Evolutionary conservation across 1,140 invertebrate genomes (phyloP).

Genomic region (Phortica variegata): DNA sequence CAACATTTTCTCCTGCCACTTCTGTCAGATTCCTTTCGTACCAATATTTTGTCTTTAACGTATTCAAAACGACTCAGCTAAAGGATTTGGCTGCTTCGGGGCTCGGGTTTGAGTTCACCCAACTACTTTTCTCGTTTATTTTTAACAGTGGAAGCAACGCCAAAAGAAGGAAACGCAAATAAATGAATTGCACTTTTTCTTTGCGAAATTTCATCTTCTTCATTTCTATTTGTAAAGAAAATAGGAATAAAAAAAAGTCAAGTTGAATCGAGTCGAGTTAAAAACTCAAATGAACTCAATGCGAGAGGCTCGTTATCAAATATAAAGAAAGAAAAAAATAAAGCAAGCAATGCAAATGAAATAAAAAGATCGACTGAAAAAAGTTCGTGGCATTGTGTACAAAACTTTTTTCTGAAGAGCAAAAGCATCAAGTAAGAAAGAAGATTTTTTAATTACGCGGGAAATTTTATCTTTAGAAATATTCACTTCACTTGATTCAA

Average conservation of each 20-base stretch:
- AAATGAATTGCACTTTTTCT: constrained; percentile 55
- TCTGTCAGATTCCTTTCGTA: constrained; percentile 32
- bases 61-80: constrained; percentile 19
- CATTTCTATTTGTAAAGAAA: not conserved
- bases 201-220: constrained; percentile 40
- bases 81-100: too few species aligned
- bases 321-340: too few species aligned
- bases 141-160: not conserved
- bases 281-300: too few species aligned
- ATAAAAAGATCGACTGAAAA: too few species aligned
- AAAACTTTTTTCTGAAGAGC: too few species aligned
- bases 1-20: constrained; percentile 6
- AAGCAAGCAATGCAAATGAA: not conserved
- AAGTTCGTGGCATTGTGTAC: too few species aligned
- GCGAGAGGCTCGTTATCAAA: too few species aligned
- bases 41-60: constrained; percentile 23
- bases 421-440: too few species aligned
- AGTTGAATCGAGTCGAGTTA: not conserved
- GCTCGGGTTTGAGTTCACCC: constrained; percentile 13
- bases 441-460: too few species aligned
- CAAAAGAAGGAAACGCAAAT: constrained; percentile 48
- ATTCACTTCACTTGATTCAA: too few species aligned
- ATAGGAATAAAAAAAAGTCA: not conserved
- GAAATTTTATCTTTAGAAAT: too few species aligned
- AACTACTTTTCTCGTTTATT: constrained; percentile 6